A percentile compares a stretch with the other conserved stretches of the same genome.
phyloP scores from a whole-genome alignment of 2,113 vertebrate genomes.

The Albula glossodonta region DNA sequence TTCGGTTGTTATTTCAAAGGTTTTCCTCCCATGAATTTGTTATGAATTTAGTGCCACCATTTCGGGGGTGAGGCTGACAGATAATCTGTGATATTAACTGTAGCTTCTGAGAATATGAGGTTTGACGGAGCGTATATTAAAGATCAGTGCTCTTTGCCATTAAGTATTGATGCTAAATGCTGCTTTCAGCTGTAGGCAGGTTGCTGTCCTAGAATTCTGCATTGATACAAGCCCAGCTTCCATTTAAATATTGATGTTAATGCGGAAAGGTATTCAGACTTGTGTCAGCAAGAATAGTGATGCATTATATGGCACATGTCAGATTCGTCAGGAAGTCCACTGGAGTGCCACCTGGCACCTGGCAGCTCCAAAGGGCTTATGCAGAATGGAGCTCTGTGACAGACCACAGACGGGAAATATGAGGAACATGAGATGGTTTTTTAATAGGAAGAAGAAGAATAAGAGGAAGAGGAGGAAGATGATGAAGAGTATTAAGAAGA shows the following conservation, averaged over 20 bases:
- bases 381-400: neutral
- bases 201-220: neutral
- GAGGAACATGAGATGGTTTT: neutral
- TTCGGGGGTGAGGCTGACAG: neutral
- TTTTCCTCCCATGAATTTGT: conserved; percentile 1
- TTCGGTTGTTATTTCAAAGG: neutral
- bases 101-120: neutral
- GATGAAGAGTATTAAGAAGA: no score
- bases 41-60: neutral
- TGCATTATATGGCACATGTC: neutral
- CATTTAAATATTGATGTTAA: conserved; percentile 9
- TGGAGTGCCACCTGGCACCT: neutral
- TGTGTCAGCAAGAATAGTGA: neutral
- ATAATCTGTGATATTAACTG: neutral
- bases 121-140: neutral
- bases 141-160: neutral
- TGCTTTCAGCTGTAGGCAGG: neutral
- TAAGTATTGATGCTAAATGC: neutral
- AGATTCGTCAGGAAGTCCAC: neutral
- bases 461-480: no score
- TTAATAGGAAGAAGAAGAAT: no score
- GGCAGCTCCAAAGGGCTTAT: neutral
- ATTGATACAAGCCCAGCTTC: no score
- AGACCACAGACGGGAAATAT: neutral
- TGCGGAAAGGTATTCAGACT: neutral